Percentiles rank a stretch among this genome's conserved stretches.
Conservation (phyloP, 2,888 invertebrate species). For the Ophion ventricosus region DNA sequence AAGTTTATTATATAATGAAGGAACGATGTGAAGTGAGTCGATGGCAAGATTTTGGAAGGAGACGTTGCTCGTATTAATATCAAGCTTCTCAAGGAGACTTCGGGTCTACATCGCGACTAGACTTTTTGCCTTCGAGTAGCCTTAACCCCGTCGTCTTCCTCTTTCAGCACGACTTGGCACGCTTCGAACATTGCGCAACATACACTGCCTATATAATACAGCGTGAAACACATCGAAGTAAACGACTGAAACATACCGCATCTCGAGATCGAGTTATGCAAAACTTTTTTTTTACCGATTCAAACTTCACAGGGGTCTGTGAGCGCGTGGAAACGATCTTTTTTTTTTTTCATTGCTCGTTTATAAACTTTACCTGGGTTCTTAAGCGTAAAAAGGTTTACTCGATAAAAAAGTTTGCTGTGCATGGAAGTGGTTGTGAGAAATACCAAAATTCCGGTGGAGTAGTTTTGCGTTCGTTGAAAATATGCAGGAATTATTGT, state of each 20-base stretch:
- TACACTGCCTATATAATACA: constrained; percentile 15
- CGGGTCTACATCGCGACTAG: constrained; percentile 62
- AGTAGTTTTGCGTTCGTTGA: neutral
- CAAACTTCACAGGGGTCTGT: neutral
- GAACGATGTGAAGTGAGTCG: neutral
- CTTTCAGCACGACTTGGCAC: constrained; percentile 27
- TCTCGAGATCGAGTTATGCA: neutral
- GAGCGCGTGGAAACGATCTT: neutral
- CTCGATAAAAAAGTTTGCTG: neutral
- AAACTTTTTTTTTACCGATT: neutral
- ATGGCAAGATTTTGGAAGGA: constrained; percentile 8
- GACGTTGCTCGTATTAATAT: constrained; percentile 66
- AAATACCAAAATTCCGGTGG: neutral
- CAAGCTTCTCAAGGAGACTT: constrained; percentile 62
- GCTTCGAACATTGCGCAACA: constrained; percentile 24
- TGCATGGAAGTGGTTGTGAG: neutral
- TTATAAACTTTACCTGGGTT: neutral
- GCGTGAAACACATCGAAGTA: constrained; percentile 8
- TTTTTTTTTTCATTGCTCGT: neutral
- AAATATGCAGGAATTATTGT: no score
- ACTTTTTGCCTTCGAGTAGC: constrained; percentile 59
- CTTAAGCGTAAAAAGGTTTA: neutral
- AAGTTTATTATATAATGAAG: neutral
- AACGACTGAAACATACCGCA: neutral
- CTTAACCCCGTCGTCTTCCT: constrained; percentile 41